Evolutionary conservation across 2,888 invertebrate genomes (phyloP).

Genomic region (Plusia festucae): DNA sequence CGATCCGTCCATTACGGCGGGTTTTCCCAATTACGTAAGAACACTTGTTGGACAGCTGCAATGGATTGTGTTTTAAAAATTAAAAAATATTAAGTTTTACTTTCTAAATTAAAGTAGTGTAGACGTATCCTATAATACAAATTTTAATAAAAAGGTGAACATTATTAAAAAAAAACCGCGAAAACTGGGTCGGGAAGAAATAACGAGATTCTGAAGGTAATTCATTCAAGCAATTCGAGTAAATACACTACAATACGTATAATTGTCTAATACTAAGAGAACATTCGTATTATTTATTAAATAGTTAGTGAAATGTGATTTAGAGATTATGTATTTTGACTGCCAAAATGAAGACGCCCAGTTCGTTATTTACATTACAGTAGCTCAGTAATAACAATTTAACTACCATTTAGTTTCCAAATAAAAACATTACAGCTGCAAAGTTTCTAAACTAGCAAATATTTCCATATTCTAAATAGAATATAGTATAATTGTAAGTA

Average conservation of each 20-base stretch:
- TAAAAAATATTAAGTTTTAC: too few relatives aligned
- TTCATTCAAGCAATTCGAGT: too few relatives aligned
- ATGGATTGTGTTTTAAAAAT: background rate
- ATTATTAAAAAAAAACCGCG: too few relatives aligned
- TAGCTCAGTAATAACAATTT: background rate
- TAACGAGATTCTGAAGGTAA: too few relatives aligned
- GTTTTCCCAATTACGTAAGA: constrained; percentile 26
- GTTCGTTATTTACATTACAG: constrained; percentile 1
- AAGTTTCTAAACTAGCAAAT: background rate
- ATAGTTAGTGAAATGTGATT: background rate
- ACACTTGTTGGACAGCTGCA: background rate
- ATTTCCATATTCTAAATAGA: background rate
- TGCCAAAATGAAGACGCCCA: background rate
- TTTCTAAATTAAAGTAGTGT: too few relatives aligned
- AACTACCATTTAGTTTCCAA: constrained; percentile 1
- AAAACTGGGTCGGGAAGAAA: too few relatives aligned
- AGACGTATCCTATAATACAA: too few relatives aligned
- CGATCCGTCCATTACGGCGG: constrained; percentile 33
- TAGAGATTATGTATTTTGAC: background rate
- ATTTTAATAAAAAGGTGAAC: too few relatives aligned
- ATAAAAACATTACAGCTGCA: background rate
- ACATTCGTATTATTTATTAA: too few relatives aligned
- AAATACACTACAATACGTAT: too few relatives aligned
- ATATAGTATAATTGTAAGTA: too few relatives aligned
- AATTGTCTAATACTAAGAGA: too few relatives aligned